Percentiles rank a stretch among this genome's conserved stretches.
These are phyloP conservation scores for Manacus vitellinus DNA, from an alignment of 2,113 vertebrate genomes.

Conservation along the genomic window DNA sequence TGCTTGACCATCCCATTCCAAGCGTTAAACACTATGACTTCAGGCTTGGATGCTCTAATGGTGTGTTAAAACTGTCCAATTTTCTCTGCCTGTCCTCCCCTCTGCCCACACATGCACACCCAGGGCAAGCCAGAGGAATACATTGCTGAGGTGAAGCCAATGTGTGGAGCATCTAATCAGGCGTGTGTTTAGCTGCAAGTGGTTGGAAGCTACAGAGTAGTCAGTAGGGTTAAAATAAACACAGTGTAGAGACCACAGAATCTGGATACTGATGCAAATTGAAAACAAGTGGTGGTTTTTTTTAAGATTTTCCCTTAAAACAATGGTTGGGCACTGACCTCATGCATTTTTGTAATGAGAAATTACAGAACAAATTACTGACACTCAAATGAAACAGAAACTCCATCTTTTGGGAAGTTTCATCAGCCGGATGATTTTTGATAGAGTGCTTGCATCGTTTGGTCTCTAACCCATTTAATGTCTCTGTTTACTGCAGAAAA, in stretches of 20 bases:
- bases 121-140: constrained; percentile 20
- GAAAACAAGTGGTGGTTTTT: not conserved
- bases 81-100: constrained; percentile 28
- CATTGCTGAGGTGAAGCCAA: constrained; percentile 26
- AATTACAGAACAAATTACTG: not conserved
- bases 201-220: not conserved
- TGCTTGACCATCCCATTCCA: constrained; percentile 76
- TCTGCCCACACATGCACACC: constrained; percentile 15
- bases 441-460: not conserved
- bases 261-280: not conserved
- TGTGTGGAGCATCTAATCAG: not conserved
- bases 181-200: not conserved
- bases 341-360: not conserved
- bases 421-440: not conserved
- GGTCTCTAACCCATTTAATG: not conserved
- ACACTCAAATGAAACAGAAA: not conserved
- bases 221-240: not conserved
- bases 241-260: not conserved
- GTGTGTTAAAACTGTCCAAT: constrained; percentile 68
- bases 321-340: not conserved
- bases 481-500: not conserved
- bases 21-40: constrained; percentile 73
- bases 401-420: not conserved
- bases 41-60: constrained; percentile 72
- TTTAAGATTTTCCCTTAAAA: not conserved